A percentile compares a stretch with the other conserved stretches of the same genome.
phyloP scores from a whole-genome alignment of 2,113 vertebrate species.

The Pleuronectes platessa region DNA sequence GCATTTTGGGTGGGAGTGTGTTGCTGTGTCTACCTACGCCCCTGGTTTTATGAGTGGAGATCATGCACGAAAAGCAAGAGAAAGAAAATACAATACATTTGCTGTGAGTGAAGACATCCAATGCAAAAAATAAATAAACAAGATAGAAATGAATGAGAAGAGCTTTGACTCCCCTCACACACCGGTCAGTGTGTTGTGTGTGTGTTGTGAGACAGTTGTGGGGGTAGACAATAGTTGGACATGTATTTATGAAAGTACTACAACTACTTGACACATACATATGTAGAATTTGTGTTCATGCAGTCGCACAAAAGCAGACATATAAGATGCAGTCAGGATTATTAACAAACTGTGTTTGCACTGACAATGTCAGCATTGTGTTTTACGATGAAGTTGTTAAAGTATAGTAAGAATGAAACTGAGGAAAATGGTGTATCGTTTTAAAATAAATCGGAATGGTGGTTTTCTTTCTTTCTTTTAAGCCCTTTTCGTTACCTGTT shows the following conservation, averaged over 20 bases:
- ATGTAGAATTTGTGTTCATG: constrained; percentile 30
- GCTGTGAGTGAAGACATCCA: constrained; percentile 50
- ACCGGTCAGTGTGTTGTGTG: constrained; percentile 21
- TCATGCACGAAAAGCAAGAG: constrained; percentile 69
- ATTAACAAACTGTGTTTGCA: constrained; percentile 2
- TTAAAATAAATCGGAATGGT: constrained; percentile 44
- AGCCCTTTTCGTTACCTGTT: constrained; percentile 91
- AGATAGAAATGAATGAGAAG: constrained; percentile 39
- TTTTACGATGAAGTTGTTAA: constrained; percentile 67
- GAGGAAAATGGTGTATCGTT: constrained; percentile 21
- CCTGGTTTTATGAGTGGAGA: constrained; percentile 78
- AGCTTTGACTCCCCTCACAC: constrained; percentile 31
- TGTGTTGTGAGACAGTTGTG: neutral
- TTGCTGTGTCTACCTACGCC: constrained; percentile 89
- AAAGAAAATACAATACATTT: constrained; percentile 50
- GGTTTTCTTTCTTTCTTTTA: constrained; percentile 35
- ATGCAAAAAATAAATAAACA: constrained; percentile 13
- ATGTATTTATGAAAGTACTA: constrained; percentile 15
- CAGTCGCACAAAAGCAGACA: constrained; percentile 33
- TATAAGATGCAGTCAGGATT: constrained; percentile 1
- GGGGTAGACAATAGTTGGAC: constrained; percentile 4
- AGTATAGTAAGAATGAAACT: constrained; percentile 52
- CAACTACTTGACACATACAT: neutral
- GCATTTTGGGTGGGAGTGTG: constrained; percentile 94
- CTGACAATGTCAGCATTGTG: constrained; percentile 25